phyloP scores from a whole-genome alignment of 2,113 vertebrate genomes.

The Mionectes macconnelli region DNA sequence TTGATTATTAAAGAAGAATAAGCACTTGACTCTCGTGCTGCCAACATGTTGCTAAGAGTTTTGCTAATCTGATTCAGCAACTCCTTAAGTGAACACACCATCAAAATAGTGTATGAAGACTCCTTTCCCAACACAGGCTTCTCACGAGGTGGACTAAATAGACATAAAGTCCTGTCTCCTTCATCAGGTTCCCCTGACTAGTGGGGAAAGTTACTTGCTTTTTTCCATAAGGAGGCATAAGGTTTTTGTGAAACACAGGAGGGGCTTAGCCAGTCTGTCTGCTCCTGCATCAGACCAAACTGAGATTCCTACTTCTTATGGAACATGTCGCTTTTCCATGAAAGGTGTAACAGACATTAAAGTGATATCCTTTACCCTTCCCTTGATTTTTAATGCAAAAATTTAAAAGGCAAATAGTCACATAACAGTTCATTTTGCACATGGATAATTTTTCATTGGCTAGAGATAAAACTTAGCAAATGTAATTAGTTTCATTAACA shows the following conservation, averaged over 20 bases:
- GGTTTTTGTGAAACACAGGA: neutral
- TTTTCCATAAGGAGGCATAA: neutral
- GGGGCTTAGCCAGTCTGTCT: neutral
- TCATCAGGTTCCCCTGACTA: neutral
- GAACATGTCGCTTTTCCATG: neutral
- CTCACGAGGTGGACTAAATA: neutral
- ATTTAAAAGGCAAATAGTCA: constrained; percentile 26
- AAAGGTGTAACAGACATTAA: neutral
- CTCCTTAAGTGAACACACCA: neutral
- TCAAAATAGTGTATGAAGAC: neutral
- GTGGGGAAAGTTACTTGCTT: neutral
- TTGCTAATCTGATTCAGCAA: neutral
- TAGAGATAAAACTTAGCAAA: neutral
- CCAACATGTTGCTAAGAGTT: neutral
- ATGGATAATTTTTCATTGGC: neutral
- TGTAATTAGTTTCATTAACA: constrained; percentile 27
- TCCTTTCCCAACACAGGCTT: neutral
- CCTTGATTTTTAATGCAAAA: neutral
- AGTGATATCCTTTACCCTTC: neutral
- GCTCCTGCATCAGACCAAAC: neutral
- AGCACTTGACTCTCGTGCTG: neutral
- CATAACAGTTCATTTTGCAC: neutral
- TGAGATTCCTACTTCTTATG: neutral
- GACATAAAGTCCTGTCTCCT: neutral
- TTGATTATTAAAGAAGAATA: neutral